Evolutionary conservation across 1,140 invertebrate genomes (phyloP).

Genomic region (Listronotus bonariensis): DNA sequence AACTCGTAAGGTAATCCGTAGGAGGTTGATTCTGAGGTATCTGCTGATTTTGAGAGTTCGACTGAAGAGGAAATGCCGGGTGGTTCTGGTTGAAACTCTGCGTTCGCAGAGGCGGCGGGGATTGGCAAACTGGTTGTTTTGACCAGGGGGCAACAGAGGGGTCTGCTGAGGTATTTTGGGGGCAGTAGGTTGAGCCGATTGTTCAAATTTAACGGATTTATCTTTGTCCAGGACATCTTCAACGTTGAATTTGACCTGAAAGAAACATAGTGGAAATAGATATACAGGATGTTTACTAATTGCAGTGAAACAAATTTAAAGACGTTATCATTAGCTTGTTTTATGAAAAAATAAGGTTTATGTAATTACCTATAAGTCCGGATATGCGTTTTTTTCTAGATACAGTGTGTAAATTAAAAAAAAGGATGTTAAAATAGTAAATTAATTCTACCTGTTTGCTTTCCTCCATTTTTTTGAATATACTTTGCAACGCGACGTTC

Average conservation of each 20-base stretch:
- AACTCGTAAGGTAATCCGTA: conserved; percentile 38
- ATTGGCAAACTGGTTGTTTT: conserved; percentile 25
- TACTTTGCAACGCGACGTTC: conserved; percentile 67
- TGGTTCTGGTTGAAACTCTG: conserved; percentile 44
- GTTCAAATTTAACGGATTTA: conserved; percentile 41
- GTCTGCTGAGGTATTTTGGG: neutral
- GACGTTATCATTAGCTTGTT: too few species aligned
- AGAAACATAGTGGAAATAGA: neutral
- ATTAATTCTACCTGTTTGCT: conserved; percentile 64
- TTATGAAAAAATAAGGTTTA: too few species aligned
- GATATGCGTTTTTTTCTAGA: too few species aligned
- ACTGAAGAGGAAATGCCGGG: conserved; percentile 31
- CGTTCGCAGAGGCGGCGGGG: conserved; percentile 27
- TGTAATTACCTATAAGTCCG: too few species aligned
- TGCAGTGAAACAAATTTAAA: too few species aligned
- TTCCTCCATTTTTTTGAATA: conserved; percentile 67
- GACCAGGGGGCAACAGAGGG: conserved; percentile 5
- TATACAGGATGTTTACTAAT: too few species aligned
- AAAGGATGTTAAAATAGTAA: neutral
- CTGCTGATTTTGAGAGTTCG: conserved; percentile 16
- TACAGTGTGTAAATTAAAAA: conserved; percentile 8
- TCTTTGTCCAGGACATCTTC: conserved; percentile 41
- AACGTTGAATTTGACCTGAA: conserved; percentile 50
- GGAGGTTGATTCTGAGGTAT: conserved; percentile 14
- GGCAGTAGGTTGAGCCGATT: neutral